Conservation (phyloP, 2,888 invertebrate genomes). For the Hypsopygia costalis region DNA sequence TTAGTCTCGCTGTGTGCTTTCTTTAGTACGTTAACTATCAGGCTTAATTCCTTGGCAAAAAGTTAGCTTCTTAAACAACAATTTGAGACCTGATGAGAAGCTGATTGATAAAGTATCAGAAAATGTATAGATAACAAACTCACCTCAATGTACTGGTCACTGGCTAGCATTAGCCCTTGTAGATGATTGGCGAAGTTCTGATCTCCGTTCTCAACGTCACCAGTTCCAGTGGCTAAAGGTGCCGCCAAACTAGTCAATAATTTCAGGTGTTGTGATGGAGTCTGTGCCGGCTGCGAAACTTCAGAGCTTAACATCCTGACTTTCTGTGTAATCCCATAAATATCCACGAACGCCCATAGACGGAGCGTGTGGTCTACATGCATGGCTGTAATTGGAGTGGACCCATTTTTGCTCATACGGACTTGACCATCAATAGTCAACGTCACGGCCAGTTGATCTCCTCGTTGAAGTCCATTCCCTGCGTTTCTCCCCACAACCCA, state of each 20-base stretch:
- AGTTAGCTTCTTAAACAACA: too few relatives aligned
- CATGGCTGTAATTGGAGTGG: conserved; percentile 90
- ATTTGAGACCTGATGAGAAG: too few relatives aligned
- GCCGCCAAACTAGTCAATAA: conserved; percentile 79
- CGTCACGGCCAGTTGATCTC: conserved; percentile 93
- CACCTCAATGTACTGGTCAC: conserved; percentile 77
- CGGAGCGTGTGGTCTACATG: conserved; percentile 96
- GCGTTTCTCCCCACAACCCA: conserved; percentile 98
- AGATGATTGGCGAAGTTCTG: conserved; percentile 56
- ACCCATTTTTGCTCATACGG: conserved; percentile 90
- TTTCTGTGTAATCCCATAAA: conserved; percentile 96
- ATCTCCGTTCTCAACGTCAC: conserved; percentile 81
- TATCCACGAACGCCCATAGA: conserved; percentile 97
- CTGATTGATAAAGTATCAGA: too few relatives aligned
- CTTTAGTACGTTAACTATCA: too few relatives aligned
- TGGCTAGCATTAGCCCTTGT: conserved; percentile 65
- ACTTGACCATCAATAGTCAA: conserved; percentile 89
- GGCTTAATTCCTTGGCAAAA: too few relatives aligned
- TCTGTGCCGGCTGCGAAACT: conserved; percentile 49
- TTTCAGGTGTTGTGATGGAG: conserved; percentile 69
- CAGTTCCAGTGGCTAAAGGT: conserved; percentile 72
- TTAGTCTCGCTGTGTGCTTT: too few relatives aligned
- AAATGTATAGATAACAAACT: conserved; percentile 21
- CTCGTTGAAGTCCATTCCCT: conserved; percentile 89
- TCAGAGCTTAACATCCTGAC: conserved; percentile 81